Evolutionary conservation across 53 echinoderm and acorn worm species (phyloP).

Genomic region (Pentamera pediparva): DNA sequence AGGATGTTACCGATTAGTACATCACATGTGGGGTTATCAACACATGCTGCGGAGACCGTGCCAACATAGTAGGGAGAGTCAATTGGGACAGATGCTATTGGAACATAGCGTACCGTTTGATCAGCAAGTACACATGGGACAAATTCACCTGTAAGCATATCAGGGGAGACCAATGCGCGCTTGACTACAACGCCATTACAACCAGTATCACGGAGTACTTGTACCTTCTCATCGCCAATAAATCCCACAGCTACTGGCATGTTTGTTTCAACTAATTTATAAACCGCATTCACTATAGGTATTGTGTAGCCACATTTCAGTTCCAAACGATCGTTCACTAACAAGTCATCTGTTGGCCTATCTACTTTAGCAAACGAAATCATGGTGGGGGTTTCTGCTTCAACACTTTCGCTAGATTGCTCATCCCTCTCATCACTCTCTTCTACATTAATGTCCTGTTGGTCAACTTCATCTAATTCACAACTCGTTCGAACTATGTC

Average conservation of each 20-base stretch:
- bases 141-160: neutral
- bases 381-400: too few relatives aligned
- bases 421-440: too few relatives aligned
- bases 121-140: conserved; percentile 21
- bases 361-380: conserved; percentile 1
- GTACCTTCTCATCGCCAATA: neutral
- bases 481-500: neutral
- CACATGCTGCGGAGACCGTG: neutral
- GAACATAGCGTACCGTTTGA: conserved; percentile 13
- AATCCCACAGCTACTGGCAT: conserved; percentile 11
- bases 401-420: too few relatives aligned
- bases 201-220: conserved; percentile 43
- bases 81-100: conserved; percentile 11
- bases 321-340: neutral
- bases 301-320: neutral
- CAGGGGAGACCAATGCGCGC: neutral
- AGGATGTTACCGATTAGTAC: conserved; percentile 27
- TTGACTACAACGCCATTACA: conserved; percentile 45
- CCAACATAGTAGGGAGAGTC: conserved; percentile 40
- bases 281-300: neutral
- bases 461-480: neutral
- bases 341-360: neutral
- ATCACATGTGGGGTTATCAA: conserved; percentile 29
- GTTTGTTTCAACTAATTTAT: neutral
- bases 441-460: too few relatives aligned